These are phyloP conservation scores for Anthoscopus minutus DNA, from an alignment of 2,113 vertebrate genomes.

Conservation along the genomic window DNA sequence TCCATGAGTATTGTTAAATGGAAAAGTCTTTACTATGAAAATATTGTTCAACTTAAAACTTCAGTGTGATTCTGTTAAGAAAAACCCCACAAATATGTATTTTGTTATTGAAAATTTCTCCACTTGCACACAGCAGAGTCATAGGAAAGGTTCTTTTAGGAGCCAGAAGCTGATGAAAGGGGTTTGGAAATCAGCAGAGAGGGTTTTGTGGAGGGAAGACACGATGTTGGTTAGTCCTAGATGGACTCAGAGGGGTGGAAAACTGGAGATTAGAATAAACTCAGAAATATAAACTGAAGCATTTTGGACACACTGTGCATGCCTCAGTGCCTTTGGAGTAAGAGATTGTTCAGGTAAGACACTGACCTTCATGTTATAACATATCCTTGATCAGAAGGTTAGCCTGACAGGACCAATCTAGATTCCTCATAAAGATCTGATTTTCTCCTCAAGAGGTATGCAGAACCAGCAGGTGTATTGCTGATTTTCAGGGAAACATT, in stretches of 20 bases:
- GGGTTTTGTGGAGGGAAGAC: background rate
- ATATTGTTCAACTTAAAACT: background rate
- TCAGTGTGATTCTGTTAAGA: background rate
- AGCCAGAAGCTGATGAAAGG: background rate
- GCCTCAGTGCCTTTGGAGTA: background rate
- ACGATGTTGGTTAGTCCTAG: accelerated
- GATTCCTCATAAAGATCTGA: background rate
- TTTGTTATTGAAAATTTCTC: background rate
- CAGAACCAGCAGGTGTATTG: background rate
- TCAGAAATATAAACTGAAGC: background rate
- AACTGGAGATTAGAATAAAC: background rate
- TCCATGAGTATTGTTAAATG: background rate
- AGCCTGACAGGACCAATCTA: background rate
- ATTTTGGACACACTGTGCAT: background rate
- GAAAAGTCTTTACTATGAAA: background rate
- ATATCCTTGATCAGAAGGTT: background rate
- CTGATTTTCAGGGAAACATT: background rate
- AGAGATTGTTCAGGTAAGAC: background rate
- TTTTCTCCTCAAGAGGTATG: background rate
- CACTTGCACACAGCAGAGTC: background rate
- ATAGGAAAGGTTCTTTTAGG: background rate
- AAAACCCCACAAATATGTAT: background rate
- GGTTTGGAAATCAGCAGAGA: background rate
- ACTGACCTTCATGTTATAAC: background rate
- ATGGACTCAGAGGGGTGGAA: background rate